These are phyloP conservation scores for Tipula confusa DNA, from an alignment of 2,888 invertebrate genomes.

Conservation along the genomic window DNA sequence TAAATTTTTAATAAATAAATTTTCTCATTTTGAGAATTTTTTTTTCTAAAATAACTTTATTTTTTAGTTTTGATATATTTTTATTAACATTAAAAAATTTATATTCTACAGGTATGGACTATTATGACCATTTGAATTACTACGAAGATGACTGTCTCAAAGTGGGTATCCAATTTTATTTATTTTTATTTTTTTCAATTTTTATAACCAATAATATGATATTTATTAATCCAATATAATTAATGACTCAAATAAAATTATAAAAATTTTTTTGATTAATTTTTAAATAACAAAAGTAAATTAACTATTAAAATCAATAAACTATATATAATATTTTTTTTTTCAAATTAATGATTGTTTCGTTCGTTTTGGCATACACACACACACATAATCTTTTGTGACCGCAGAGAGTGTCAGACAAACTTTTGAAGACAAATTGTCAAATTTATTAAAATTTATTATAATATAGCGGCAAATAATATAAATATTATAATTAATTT, in stretches of 20 bases:
- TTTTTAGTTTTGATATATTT: no score
- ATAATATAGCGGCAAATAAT: no score
- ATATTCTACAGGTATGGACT: background rate
- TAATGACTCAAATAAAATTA: background rate
- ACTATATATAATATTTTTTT: background rate
- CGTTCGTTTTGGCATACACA: background rate
- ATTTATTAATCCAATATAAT: constrained; percentile 1
- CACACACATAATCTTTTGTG: background rate
- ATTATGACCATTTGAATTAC: constrained; percentile 3
- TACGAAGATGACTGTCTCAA: constrained; percentile 12
- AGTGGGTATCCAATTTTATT: background rate
- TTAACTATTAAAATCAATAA: constrained; percentile 12
- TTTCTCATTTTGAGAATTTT: no score
- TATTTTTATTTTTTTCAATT: background rate
- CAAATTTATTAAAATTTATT: no score
- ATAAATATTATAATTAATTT: no score
- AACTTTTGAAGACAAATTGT: no score
- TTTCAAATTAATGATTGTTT: background rate
- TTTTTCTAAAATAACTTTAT: no score
- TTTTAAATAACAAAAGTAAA: constrained; percentile 5
- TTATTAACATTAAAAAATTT: no score
- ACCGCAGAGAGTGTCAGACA: background rate
- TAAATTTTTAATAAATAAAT: no score
- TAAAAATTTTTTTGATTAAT: background rate
- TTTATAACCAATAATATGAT: background rate